Conservation (phyloP, 2,797 vertebrate species). For the Eulemur albifrons region DNA sequence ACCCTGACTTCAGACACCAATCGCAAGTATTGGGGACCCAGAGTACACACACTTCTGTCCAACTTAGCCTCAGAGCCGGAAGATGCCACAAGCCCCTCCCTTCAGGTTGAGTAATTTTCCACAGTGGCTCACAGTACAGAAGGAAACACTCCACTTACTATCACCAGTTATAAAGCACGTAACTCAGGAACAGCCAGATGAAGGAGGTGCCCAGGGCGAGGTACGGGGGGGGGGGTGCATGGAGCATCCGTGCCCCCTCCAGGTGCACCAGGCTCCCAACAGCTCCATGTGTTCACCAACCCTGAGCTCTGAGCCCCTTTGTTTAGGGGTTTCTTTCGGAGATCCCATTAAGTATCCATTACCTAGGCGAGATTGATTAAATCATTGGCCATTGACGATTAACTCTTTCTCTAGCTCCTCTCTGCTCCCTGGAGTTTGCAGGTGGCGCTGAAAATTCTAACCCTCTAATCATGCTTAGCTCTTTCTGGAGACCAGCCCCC, state of each 20-base stretch:
- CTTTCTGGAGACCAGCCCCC: neutral
- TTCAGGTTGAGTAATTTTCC: neutral
- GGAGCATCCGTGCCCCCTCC: neutral
- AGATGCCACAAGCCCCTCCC: neutral
- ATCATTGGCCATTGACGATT: neutral
- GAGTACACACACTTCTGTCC: neutral
- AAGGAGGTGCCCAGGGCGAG: neutral
- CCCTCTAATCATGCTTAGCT: neutral
- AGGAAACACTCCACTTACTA: neutral
- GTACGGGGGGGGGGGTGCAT: fast-evolving
- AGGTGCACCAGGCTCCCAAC: neutral
- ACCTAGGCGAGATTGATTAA: neutral
- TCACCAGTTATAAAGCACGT: neutral
- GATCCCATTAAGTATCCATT: neutral
- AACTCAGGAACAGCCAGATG: neutral
- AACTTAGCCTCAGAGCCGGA: no score
- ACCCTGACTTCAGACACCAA: neutral
- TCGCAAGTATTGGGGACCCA: no score
- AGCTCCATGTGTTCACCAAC: neutral
- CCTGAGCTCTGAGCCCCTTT: neutral
- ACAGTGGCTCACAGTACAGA: neutral
- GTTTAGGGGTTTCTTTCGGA: neutral
- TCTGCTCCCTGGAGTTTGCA: neutral
- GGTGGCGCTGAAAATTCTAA: neutral
- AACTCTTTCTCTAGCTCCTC: neutral